Evolutionary conservation across 1,140 invertebrate species (phyloP), one percentile per base, ranked within the genome.

Genomic region (Drosophila ogumai): DNA sequence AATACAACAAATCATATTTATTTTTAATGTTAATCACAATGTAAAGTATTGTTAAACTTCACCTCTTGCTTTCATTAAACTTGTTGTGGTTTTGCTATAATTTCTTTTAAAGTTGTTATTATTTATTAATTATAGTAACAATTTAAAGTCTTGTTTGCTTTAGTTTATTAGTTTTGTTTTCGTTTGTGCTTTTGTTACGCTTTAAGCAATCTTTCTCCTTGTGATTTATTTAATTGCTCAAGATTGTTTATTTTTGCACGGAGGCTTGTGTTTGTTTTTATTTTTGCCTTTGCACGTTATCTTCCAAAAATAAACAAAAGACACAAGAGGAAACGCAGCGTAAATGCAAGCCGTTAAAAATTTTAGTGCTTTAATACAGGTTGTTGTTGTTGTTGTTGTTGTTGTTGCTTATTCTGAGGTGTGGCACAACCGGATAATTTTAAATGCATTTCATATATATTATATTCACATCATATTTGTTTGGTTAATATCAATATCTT

Each of bases 221-320:
- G 57, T 67, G 57, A 63, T 67, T 67, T 67, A 67, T 63, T 64
- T 68, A 43, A 50, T 63, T 50, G 36, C 44, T 22, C 19, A 36
- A 5, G 9, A 8, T 9, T 40, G 46, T 60, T 61, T 61, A 34
- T 74, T 61, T 74, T 72, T 71, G 41, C 32, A 32, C n/a, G 65
- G 25, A 5, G 25, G 13, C 36, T 25, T 47, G 32, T 46, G 38
- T 34, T 71, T 28, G 22, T 8, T 57, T 72, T 72, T 74, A 17
- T 44, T 50, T 54, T 32, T 54, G 17, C 12, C 32, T 40, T 38
- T 46, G 43, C n/a, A 19, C n/a, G 10, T 69, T 69, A 69, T 69
- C 31, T 54, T 41, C 28, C 36, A 49, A 57, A 73, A 74, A 57
- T 56, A 56, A 44, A 36, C 46, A 74, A 50, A 64, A 50, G 22